Evolutionary conservation across 2,888 invertebrate species (phyloP), one percentile per base, ranked within the genome.

Genomic region (Blastobasis lacticolella): DNA sequence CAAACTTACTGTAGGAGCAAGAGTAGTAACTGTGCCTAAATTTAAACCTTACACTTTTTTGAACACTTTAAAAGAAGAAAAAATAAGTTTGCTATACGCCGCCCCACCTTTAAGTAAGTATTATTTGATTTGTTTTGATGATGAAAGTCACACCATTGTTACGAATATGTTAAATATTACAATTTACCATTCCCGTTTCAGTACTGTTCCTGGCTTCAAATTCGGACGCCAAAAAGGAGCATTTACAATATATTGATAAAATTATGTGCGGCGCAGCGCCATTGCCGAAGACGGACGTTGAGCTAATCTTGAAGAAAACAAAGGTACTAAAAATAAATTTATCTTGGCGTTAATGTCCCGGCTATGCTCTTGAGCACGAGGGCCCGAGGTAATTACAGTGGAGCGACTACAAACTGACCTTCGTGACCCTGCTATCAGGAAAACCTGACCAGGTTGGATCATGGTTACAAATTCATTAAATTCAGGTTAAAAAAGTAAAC

Each of bases 51-150:
- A 91, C 0, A 77, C 81, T n/a, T 93, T 93, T 60, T 70, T 94
- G n/a, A 83, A 90, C 7, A 76, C 90, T 0, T 62, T 95, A 55
- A 83, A 89, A 48, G 89, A 91, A 8, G 78, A 93, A 58, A 90
- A 90, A 67, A 89, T 88, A 8, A 90, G 89, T 47, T 59, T 91
- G 40, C 65, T 94, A 4, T 91, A 91, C 63, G 69, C 92, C 6
- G 95, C 94, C 7, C 96, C 96, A 5, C 95, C 96, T 6, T 88
- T 96, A 45, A 78, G 92, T 92, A 78, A 88, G 85, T 54, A 1
- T 52, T 51, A 46, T 0, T 8, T 37, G 53, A 10, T 38, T 41
- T 23, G 1, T 7, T 10, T 37, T 38, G 1, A 6, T 45, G 6
- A 41, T 41, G 8, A 10, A 10, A n/a, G n/a, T 23, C 23, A 3